phyloP scores from a whole-genome alignment of 30 jellyfish, hydroid and myxozoan genomes.

The Chironex yamaguchii region DNA sequence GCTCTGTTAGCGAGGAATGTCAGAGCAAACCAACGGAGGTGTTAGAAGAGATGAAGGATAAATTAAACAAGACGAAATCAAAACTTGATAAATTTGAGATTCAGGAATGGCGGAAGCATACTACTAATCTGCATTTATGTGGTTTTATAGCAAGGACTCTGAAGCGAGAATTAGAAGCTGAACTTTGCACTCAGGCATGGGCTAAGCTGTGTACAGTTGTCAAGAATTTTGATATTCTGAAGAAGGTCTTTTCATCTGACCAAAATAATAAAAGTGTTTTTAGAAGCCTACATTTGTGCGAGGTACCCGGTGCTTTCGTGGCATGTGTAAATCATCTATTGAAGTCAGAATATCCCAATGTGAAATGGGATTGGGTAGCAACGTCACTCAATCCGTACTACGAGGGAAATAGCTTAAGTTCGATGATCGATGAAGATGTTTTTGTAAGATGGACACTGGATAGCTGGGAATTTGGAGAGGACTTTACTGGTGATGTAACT shows the following conservation, averaged over 20 bases:
- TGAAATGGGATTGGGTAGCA: conserved; percentile 85
- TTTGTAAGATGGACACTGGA: conserved; percentile 71
- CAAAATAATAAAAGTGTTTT: not conserved
- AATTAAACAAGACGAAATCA: conserved; percentile 82
- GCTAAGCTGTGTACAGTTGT: conserved; percentile 87
- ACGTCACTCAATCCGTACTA: conserved; percentile 92
- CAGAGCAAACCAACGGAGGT: not conserved
- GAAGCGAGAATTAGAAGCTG: conserved; percentile 72
- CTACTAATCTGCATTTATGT: conserved; percentile 73
- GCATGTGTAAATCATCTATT: conserved; percentile 90
- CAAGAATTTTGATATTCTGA: conserved; percentile 62
- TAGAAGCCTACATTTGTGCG: conserved; percentile 90
- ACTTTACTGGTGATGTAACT: conserved; percentile 85
- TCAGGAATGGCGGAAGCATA: conserved; percentile 83
- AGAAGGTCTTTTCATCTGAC: not conserved
- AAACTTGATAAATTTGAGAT: conserved; percentile 75
- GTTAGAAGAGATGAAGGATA: conserved; percentile 40
- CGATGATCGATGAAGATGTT: conserved; percentile 89
- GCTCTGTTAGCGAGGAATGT: too few relatives aligned
- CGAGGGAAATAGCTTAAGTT: conserved; percentile 85
- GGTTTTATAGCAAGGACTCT: conserved; percentile 45
- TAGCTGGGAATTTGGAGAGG: conserved; percentile 93
- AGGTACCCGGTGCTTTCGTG: conserved; percentile 99
- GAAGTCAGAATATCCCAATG: conserved; percentile 31
- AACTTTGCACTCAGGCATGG: conserved; percentile 98